A percentile compares a stretch with the other conserved stretches of the same genome.
phyloP scores from a whole-genome alignment of 2,888 invertebrate genomes.

The Acrocyrtus sp. region DNA sequence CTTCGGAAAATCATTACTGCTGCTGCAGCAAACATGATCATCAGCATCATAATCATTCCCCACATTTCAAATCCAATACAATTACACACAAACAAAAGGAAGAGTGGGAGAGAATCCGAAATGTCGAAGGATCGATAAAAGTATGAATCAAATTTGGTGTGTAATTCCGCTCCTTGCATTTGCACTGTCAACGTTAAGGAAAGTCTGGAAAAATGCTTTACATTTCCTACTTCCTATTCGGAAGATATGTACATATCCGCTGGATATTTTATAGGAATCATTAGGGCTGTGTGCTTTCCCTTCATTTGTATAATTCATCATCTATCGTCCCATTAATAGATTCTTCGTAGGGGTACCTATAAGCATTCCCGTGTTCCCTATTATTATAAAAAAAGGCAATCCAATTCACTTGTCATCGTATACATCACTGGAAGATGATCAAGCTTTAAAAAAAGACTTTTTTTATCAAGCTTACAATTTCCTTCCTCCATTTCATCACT shows the following conservation, averaged over 20 bases:
- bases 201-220: too few relatives aligned
- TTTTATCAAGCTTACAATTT: constrained; percentile 14
- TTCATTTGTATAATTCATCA: not conserved
- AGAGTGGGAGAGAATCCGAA: constrained; percentile 19
- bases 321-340: not conserved
- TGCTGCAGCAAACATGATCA: too few relatives aligned
- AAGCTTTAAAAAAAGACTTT: constrained; percentile 7
- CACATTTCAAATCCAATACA: constrained; percentile 31
- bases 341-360: too few relatives aligned
- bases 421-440: constrained; percentile 35
- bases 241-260: too few relatives aligned
- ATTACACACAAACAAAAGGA: constrained; percentile 26
- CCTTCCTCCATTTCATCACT: constrained; percentile 24
- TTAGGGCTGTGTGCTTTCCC: not conserved
- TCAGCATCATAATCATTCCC: too few relatives aligned
- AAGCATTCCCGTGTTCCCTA: not conserved
- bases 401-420: constrained; percentile 17
- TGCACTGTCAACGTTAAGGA: too few relatives aligned
- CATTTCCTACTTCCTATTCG: too few relatives aligned
- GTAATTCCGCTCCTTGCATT: constrained; percentile 2
- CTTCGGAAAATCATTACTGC: too few relatives aligned
- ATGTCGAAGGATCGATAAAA: too few relatives aligned
- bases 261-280: too few relatives aligned
- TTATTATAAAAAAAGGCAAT: constrained; percentile 18
- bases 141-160: too few relatives aligned